Evolutionary conservation across 2,797 vertebrate species (phyloP).

Genomic region (Borostomias antarcticus): DNA sequence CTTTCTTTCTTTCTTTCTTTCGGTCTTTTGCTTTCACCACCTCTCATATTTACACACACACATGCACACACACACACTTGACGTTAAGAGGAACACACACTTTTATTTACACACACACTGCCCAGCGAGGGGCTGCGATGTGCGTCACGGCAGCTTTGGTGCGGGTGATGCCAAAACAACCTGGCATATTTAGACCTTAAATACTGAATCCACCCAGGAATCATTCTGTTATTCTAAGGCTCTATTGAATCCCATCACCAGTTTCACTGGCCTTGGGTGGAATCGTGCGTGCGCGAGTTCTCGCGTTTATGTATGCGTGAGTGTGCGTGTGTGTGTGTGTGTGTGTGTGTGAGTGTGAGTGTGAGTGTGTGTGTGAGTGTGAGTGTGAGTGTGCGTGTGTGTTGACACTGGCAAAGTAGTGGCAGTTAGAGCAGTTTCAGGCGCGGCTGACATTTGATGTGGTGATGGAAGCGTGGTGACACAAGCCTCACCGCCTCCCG

Average conservation of each 20-base stretch:
- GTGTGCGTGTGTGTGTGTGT: constrained; percentile 22
- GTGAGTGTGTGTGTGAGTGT: constrained; percentile 27
- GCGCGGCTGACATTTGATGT: constrained; percentile 65
- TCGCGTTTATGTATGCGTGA: neutral
- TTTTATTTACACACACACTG: neutral
- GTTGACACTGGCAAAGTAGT: constrained; percentile 50
- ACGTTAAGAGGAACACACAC: neutral
- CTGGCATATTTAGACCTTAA: constrained; percentile 18
- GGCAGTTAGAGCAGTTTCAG: constrained; percentile 51
- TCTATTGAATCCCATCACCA: too few relatives aligned
- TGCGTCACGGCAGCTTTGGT: constrained; percentile 10
- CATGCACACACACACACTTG: neutral
- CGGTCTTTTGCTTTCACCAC: neutral
- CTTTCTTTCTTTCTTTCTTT: neutral
- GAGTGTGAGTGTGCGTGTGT: constrained; percentile 51
- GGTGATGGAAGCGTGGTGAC: constrained; percentile 65
- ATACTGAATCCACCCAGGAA: constrained; percentile 25
- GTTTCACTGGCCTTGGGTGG: neutral
- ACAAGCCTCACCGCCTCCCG: constrained; percentile 55
- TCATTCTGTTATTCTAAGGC: neutral
- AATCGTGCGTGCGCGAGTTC: neutral
- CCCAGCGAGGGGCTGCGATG: constrained; percentile 6
- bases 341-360: too few relatives aligned
- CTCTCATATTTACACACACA: neutral
- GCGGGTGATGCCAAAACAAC: constrained; percentile 22